Evolutionary conservation across 2,113 vertebrate species (phyloP), one percentile per base, ranked within the genome.

Genomic region (Oryzias melastigma): DNA sequence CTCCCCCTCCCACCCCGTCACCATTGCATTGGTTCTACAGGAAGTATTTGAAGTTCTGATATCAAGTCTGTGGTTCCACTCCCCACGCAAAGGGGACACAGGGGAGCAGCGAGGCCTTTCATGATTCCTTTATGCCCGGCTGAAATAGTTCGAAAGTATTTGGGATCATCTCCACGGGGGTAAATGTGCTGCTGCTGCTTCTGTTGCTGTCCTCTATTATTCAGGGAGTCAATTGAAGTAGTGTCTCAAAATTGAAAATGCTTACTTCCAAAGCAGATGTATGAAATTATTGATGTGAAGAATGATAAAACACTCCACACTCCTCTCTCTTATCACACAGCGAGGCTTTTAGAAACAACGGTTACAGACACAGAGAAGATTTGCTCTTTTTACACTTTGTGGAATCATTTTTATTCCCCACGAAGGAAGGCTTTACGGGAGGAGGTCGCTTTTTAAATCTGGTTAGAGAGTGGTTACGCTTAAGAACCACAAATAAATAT

Each of bases 1-100:
- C 85, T 72, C 73, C 80, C 80, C 79, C 85, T 58, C 83, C 83
- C 77, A 15, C 65, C 77, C 81, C 73, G 68, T 85, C 85, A 68
- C 81, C 77, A 77, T 76, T 74, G 80, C 81, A 83, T 85, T 84
- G 82, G 82, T 86, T 90, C 81, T 83, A 91, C 89, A 87, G 83
- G 85, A 88, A 84, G 69, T 79, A 89, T 91, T 91, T 92, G 91
- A 91, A 91, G 90, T 88, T 87, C 68, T 68, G 84, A 88, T 90
- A 88, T 86, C 82, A 86, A 88, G 87, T 80, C 81, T 87, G 51
- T 80, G 68, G 72, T 87, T 87, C 79, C 81, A 73, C 81, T 89
- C 78, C 71, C 81, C 15, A 56, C 54, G 80, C 85, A 82, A 68
- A 83, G 77, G 78, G 82, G 84, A 87, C 87, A 20, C 83, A 62